Conservation (phyloP, 2,888 invertebrate genomes). For the Erynnis tages region DNA sequence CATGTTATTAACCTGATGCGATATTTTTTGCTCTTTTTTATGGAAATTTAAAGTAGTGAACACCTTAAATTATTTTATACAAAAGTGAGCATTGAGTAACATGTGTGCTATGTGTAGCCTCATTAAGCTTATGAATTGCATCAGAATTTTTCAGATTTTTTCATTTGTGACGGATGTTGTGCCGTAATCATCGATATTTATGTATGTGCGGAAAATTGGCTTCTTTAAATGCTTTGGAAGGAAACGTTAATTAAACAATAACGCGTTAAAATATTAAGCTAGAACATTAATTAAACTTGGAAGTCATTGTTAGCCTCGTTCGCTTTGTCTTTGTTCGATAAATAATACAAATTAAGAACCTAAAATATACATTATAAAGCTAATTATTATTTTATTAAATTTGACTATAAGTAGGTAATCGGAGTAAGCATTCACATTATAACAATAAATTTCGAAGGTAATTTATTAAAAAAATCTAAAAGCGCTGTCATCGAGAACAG, state of each 20-base stretch:
- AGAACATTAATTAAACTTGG: conserved; percentile 25
- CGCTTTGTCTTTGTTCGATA: conserved; percentile 66
- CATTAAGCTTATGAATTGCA: too few relatives aligned
- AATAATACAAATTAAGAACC: conserved; percentile 52
- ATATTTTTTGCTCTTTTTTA: too few relatives aligned
- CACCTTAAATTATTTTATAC: too few relatives aligned
- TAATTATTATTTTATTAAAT: conserved; percentile 50
- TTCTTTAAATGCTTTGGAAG: conserved; percentile 7
- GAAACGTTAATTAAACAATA: conserved; percentile 20
- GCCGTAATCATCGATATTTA: conserved; percentile 2
- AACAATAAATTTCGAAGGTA: conserved; percentile 29
- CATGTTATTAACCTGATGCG: too few relatives aligned
- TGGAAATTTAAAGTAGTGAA: too few relatives aligned
- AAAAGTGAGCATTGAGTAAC: too few relatives aligned
- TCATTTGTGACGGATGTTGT: conserved; percentile 6
- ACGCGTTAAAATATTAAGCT: conserved; percentile 13
- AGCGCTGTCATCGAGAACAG: background rate
- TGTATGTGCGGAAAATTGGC: conserved; percentile 11
- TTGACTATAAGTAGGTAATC: conserved; percentile 78
- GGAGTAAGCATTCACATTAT: conserved; percentile 64
- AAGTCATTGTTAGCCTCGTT: conserved; percentile 59
- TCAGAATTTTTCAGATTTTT: background rate
- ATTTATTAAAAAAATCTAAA: background rate
- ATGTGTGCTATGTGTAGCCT: too few relatives aligned
- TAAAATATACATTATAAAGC: conserved; percentile 56